Conservation (phyloP, 2,113 vertebrate species). For the Felis catus region F.catus_Fca126_mat1.0 CM031417.1:42135501-42136000, state of each 20-base stretch:
- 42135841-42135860: not conserved
- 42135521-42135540: not conserved
- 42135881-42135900: not conserved
- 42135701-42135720: not conserved
- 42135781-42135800: not conserved
- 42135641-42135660: not conserved
- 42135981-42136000: conserved; percentile 98
- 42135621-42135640: not conserved
- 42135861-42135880: not conserved
- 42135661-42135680: not conserved
- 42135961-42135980: conserved; percentile 96
- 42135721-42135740: not conserved
- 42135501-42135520: not conserved
- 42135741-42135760: not conserved
- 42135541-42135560: not conserved
- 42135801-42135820: not conserved
- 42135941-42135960: conserved; percentile 92
- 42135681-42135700: not conserved
- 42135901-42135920: not conserved
- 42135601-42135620: not conserved
- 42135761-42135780: not conserved
- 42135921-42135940: fast-evolving
- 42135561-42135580: not conserved
- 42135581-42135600: not conserved
- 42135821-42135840: not conserved